These are phyloP conservation scores for Penaeus chinensis DNA, from an alignment of 1,140 invertebrate species.

Conservation along the genomic window DNA sequence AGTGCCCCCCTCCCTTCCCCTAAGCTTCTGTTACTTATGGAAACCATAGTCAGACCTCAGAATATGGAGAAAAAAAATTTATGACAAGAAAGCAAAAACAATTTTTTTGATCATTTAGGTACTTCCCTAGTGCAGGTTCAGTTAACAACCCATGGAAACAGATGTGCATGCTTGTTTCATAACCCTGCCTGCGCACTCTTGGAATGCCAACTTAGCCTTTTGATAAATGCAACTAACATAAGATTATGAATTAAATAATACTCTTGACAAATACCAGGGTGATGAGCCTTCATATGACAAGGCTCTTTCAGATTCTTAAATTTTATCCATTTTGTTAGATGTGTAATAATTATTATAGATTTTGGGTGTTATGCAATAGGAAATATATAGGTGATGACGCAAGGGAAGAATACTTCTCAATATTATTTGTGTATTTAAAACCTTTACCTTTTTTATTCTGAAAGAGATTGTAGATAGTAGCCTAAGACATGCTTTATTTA, in stretches of 20 bases:
- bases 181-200: slow-evolving; percentile 53
- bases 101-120: background rate
- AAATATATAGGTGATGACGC: slow-evolving; percentile 44
- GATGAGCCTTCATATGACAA: slow-evolving; percentile 32
- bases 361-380: slow-evolving; percentile 45
- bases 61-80: slow-evolving; percentile 27
- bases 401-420: slow-evolving; percentile 48
- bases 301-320: slow-evolving; percentile 27
- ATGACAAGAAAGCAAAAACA: slow-evolving; percentile 4
- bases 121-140: background rate
- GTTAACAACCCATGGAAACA: slow-evolving; percentile 39
- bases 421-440: slow-evolving; percentile 18
- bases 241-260: slow-evolving; percentile 49
- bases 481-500: too few relatives aligned
- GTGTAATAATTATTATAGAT: slow-evolving; percentile 11
- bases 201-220: slow-evolving; percentile 57
- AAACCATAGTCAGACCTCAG: slow-evolving; percentile 33
- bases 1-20: slow-evolving; percentile 35
- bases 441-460: slow-evolving; percentile 9
- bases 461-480: too few relatives aligned
- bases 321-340: slow-evolving; percentile 32
- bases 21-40: slow-evolving; percentile 52
- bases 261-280: slow-evolving; percentile 47
- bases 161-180: slow-evolving; percentile 57
- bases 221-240: slow-evolving; percentile 59